Base-by-base conservation (phyloP, 1,140 invertebrate species). In the Archegozetes longisetosus region DNA sequence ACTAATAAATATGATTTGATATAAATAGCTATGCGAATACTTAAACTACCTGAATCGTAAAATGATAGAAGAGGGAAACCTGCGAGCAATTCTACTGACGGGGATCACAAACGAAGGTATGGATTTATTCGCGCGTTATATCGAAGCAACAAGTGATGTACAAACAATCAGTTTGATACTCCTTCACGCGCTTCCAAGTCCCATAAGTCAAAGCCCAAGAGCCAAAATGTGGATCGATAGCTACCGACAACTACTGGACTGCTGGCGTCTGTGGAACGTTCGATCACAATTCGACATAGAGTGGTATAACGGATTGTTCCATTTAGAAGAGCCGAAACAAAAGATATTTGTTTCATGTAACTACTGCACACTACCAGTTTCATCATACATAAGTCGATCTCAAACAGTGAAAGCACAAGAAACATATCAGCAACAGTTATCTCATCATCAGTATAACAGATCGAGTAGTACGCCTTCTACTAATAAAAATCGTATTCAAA, bases 351-450 rank as follows among this genome's bases (percentile, higher is more conserved):
- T 94, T 26, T 84, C 85, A 4, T 97, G 92, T 73, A 91, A 88
- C 69, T 96, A 89, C 75, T 96, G 92, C 76, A 85, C 88, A 2
- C 94, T 94, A 74, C 86, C 83, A 62, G 86, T 94, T 60, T 87
- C 86, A 0, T 82, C 84, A 50, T 81, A 80, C 50, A 53, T 53
- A 17, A 17, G 13, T n/a, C 48, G 3, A 20, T 24, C 48, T 51
- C 12, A 20, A 2, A 27, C 17, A 22, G 28, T 32, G 3, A 55
- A 55, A 46, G 46, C 57, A 3, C 24, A 14, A 76, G 84, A 79
- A 79, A 58, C 70, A 80, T 28, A 80, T 77, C 59, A 68, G 73
- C 66, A 77, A 56, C 47, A 28, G 24, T 55, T 24, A 52, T 48
- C 60, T 12, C 55, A 62, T 28, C 56, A 51, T n/a, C 54, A 23